Evolutionary conservation across 2,888 invertebrate species (phyloP), one percentile per base, ranked within the genome.

Genomic region (Leptinotarsa haldemani): DNA sequence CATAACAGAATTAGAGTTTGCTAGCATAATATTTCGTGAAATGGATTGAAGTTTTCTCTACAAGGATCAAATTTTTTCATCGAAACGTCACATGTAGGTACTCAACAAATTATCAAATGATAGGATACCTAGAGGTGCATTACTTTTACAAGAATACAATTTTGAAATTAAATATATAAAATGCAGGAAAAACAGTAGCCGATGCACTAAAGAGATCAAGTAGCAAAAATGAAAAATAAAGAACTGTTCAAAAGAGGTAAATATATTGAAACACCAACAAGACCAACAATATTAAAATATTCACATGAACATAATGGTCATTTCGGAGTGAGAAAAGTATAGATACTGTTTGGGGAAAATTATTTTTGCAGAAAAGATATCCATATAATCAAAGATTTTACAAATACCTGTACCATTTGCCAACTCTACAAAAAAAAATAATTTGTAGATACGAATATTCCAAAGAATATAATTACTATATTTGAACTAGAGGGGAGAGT

Each of bases 131-230:
- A 18, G 70, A 70, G 64, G 66, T 66, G 61, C 63, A 53, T 53
- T 70, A 25, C 15, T 67, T 30, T 30, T 0, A 25, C 25, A 25
- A 25, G 25, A 25, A 74, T 74, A 70, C 48, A 18, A 56, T 68
- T 74, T 71, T 48, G 16, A 50, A 40, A 63, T 74, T 50, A 22
- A 66, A 68, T 63, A 69, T 40, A 40, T 71, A 64, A 47, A 56
- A 25, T 71, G 68, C 63, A 40, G 30, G 40, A 22, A 53, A 56
- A 74, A 71, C 52, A 48, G 30, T 71, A 16, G 63, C 65, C 52
- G 71, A 74, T 63, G 74, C 74, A 22, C 15, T 71, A 2, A 65
- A 68, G 15, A 25, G 74, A 64, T 68, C 70, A 56, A 70, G 65
- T 15, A 58, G 48, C 25, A 25, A 25, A 48, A 48, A 15, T 48